Evolutionary conservation across 2,113 vertebrate species (phyloP).

Genomic region (Phalacrocorax aristotelis): DNA sequence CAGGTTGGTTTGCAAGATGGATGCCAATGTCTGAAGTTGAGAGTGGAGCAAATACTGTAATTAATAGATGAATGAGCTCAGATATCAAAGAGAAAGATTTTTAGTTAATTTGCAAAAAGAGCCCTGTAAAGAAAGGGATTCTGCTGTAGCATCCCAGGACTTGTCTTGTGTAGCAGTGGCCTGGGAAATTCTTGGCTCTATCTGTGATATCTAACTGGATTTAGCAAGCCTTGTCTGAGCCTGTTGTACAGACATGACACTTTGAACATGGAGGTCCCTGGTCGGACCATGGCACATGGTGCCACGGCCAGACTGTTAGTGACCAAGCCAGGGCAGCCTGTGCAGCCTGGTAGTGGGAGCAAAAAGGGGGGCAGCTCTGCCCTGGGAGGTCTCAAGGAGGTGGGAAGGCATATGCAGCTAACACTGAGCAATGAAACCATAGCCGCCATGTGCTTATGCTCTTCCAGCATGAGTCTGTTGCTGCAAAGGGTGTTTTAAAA

Average conservation of each 20-base stretch:
- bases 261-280: neutral
- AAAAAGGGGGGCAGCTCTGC: neutral
- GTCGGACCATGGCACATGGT: neutral
- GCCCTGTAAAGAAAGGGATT: neutral
- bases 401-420: neutral
- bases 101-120: neutral
- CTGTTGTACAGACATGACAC: neutral
- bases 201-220: neutral
- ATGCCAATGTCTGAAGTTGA: neutral
- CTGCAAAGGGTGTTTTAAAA: neutral
- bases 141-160: neutral
- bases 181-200: neutral
- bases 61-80: neutral
- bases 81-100: neutral
- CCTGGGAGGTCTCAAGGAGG: neutral
- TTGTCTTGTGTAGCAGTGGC: neutral
- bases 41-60: neutral
- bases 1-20: neutral
- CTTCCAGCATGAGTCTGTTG: neutral
- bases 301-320: neutral
- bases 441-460: rapidly evolving
- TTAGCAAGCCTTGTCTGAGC: neutral
- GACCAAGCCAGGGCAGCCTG: neutral
- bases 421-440: neutral
- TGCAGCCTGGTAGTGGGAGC: neutral